A percentile compares a stretch with the other conserved stretches of the same genome.
phyloP scores from a whole-genome alignment of 2,797 vertebrate genomes.

The Manis crassicaudata region DNA sequence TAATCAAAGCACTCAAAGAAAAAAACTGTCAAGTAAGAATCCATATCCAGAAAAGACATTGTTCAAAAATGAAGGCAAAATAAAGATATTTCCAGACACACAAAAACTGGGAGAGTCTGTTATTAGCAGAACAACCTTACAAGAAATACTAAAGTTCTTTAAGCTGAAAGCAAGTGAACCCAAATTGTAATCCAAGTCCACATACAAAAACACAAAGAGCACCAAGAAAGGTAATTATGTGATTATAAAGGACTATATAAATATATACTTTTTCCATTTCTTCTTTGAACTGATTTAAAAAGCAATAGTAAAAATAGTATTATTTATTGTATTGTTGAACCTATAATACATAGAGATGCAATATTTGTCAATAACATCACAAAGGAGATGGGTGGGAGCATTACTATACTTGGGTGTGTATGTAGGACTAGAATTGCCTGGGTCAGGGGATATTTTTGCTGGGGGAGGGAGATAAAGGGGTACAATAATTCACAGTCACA shows the following conservation, averaged over 20 bases:
- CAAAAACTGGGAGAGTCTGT: not conserved
- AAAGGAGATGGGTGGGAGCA: not conserved
- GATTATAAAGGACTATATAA: slow-evolving; percentile 4
- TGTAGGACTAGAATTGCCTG: no score
- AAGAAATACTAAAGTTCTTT: not conserved
- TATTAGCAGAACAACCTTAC: not conserved
- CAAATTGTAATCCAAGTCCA: not conserved
- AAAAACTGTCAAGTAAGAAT: not conserved
- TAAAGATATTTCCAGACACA: not conserved
- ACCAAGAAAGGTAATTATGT: not conserved
- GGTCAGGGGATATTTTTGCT: no score
- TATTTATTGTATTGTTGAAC: not conserved
- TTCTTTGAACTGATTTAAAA: slow-evolving; percentile 24
- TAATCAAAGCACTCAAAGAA: not conserved
- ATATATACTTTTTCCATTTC: not conserved
- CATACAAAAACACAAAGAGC: not conserved
- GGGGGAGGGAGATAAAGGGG: no score
- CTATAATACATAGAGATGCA: not conserved
- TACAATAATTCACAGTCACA: no score
- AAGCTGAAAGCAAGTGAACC: not conserved
- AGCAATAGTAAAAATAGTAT: slow-evolving; percentile 39
- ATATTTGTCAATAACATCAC: slow-evolving; percentile 35
- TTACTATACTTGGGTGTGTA: not conserved
- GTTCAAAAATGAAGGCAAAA: not conserved
- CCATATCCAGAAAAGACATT: not conserved